Base-by-base conservation (phyloP, 2,113 vertebrate genomes). In the Leiothrix lutea region DNA sequence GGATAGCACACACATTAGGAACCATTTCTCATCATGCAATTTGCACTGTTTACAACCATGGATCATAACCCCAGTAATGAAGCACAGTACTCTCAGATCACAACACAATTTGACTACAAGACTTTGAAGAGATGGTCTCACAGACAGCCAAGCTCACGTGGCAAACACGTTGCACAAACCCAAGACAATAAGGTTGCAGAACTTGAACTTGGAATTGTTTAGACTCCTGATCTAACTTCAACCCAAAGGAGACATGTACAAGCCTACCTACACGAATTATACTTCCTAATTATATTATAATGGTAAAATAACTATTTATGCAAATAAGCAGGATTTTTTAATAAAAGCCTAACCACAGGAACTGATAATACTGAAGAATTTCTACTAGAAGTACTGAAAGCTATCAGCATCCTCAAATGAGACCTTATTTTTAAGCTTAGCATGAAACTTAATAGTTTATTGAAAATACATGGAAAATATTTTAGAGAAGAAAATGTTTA, bases 201-300 rank as follows among this genome's bases (percentile, higher is more conserved):
- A 69, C 23, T 40, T 47, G 24, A 80, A 90, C 69, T 81, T 88
- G 38, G 44, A 94, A 60, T 72, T 87, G 57, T 88, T 94, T 88
- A 86, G 92, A 94, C 78, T 95, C 36, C 61, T 22, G 5, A 87
- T 85, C 74, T 77, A 89, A 77, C 50, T 81, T 45, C 53, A 25
- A 80, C 72, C 71, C 83, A 57, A 92, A 87, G 14, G 21, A 92
- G 29, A 89, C 89, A 69, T 92, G 88, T n/a, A 44, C 62, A 86
- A 95, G 40, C 42, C 61, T 79, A 95, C 89, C 88, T 81, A 95
- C 56, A 94, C 47, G 95, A 83, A 92, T 79, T 57, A 58, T 38
- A 94, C 73, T 93, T 97, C 70, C 62, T 54, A 48, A 95, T 85
- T 97, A 64, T 78, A 47, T 97, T 95, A 84, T 69, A 89, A 61